These are phyloP conservation scores for Cherax quadricarinatus DNA, from an alignment of 1,140 invertebrate genomes.

Conservation along the genomic window DNA sequence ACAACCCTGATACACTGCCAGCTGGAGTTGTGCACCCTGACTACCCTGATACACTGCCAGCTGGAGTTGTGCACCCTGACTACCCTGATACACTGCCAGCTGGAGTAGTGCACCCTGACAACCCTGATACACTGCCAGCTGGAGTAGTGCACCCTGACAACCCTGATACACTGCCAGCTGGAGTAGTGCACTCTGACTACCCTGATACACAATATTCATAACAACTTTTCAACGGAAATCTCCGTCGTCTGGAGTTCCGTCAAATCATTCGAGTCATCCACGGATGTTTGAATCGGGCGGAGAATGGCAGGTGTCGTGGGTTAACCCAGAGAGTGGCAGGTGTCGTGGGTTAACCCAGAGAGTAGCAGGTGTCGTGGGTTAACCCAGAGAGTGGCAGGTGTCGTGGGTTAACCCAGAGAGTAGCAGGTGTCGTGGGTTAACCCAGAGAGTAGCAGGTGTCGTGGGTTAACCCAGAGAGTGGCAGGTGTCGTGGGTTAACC, in stretches of 20 bases:
- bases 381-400: not conserved
- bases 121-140: too few species aligned
- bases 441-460: not conserved
- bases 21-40: too few species aligned
- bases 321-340: not conserved
- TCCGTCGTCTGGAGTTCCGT: not conserved
- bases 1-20: too few species aligned
- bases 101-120: too few species aligned
- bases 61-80: too few species aligned
- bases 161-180: too few species aligned
- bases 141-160: too few species aligned
- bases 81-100: too few species aligned
- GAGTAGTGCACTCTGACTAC: too few species aligned
- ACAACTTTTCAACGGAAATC: not conserved
- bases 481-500: not conserved
- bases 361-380: not conserved
- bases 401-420: not conserved
- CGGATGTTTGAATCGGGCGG: conserved; percentile 14
- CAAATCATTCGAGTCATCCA: not conserved
- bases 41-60: too few species aligned
- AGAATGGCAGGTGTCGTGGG: not conserved
- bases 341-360: not conserved
- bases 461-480: not conserved
- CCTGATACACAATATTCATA: not conserved
- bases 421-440: not conserved